These are phyloP conservation scores for Halcyon leucocephala DNA, from an alignment of 2,797 vertebrate genomes.

Conservation along the genomic window DNA sequence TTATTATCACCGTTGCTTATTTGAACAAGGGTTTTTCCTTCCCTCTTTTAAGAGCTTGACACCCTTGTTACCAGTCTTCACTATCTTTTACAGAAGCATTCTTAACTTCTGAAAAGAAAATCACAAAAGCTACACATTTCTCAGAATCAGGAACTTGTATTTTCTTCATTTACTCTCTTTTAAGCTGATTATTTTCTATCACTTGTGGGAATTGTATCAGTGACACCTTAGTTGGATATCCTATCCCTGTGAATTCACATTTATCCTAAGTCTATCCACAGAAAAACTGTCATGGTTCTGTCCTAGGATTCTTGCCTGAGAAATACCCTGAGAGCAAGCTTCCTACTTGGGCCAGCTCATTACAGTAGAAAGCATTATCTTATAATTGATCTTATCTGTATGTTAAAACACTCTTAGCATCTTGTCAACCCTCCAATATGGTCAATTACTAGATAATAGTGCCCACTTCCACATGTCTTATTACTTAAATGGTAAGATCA, in stretches of 20 bases:
- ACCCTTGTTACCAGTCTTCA: neutral
- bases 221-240: neutral
- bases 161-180: neutral
- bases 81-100: neutral
- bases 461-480: constrained; percentile 74
- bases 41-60: neutral
- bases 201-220: neutral
- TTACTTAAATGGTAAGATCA: constrained; percentile 71
- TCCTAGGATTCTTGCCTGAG: neutral
- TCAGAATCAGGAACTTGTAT: neutral
- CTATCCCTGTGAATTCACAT: neutral
- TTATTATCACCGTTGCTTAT: neutral
- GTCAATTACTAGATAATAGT: constrained; percentile 76
- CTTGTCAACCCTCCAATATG: constrained; percentile 72
- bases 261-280: neutral
- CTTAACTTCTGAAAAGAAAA: neutral
- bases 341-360: constrained; percentile 44
- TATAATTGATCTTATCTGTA: constrained; percentile 73
- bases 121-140: neutral
- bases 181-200: neutral
- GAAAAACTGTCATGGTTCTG: neutral
- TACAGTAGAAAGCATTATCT: constrained; percentile 63
- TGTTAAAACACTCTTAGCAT: constrained; percentile 77
- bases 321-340: constrained; percentile 22
- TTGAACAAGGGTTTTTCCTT: neutral